Percentiles rank a stretch among this genome's conserved stretches.
Evolutionary conservation across 2,888 invertebrate species (phyloP).

Genomic region (Drosophila rubida): DNA sequence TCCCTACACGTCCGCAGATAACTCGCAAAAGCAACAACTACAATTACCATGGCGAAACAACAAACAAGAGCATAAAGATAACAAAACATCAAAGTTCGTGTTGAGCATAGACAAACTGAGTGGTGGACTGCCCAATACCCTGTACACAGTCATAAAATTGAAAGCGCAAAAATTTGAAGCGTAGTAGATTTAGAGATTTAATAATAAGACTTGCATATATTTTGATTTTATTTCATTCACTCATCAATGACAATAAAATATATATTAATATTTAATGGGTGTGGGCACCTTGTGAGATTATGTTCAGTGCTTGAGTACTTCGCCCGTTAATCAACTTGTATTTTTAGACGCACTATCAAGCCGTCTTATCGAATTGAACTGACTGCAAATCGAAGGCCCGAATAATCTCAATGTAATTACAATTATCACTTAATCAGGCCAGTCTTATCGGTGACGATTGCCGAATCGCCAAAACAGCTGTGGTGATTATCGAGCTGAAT

Average conservation of each 20-base stretch:
- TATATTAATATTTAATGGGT: too few species aligned
- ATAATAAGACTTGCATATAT: too few species aligned
- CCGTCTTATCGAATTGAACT: not conserved
- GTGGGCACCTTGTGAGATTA: not conserved
- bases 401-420: not conserved
- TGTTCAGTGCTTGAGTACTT: not conserved
- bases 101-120: slow-evolving; percentile 13
- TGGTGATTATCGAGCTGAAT: not conserved
- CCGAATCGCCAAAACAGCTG: not conserved
- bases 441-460: slow-evolving; percentile 25
- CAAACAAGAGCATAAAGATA: slow-evolving; percentile 50
- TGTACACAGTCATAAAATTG: not conserved
- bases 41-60: slow-evolving; percentile 42
- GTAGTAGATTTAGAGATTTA: too few species aligned
- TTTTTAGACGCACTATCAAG: not conserved
- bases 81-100: slow-evolving; percentile 47
- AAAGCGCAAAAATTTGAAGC: too few species aligned
- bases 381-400: not conserved
- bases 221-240: too few species aligned
- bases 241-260: too few species aligned
- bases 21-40: slow-evolving; percentile 38
- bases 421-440: not conserved
- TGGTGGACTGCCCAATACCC: not conserved
- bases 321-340: not conserved
- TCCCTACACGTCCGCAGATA: slow-evolving; percentile 28